Base-by-base conservation (phyloP, 2,888 invertebrate genomes). In the Geophilus truncorum region DNA sequence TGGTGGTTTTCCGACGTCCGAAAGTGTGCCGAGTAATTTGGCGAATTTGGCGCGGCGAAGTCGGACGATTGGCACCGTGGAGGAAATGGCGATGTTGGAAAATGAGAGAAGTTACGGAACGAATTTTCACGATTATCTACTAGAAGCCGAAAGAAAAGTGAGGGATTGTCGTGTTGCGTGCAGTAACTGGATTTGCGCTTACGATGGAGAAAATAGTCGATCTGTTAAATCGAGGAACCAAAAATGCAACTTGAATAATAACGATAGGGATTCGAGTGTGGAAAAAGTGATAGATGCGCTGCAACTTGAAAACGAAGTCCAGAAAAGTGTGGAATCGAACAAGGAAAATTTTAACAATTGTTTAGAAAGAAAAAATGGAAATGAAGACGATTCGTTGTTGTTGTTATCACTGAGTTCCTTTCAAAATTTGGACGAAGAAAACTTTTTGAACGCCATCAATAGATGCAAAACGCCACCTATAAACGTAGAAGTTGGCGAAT, bases 61-160 rank as follows among this genome's bases (percentile, higher is more conserved):
- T 77, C 57, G 28, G 23, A 78, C 45, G 75, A n/a, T 62, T 25
- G 70, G 18, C 15, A 80, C 40, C 75, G 81, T n/a, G n/a, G n/a
- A 10, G 21, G 81, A 40, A 62, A 15, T 40, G 23, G 10, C 21
- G 34, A 77, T 40, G 70, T 40, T 40, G 4, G 28, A 32, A 0
- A 80, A 25, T 5, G 77, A 40, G 6, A n/a, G 12, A 10, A 12
- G 7, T 18, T 18, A 7, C 51, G 51, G 86, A 82, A 84, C 85
- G 9, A 84, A 84, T 82, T 88, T 87, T 82, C 83, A 86, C 62
- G 87, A 88, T 28, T 97, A 97, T 87, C 89, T 97, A 34, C 92
- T 92, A 85, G 94, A 95, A 86, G 95, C 96, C 0, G 90, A 93
- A 83, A 91, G 90, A 85, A 92, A 92, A 86, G 93, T 97, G 80